Conservation (phyloP, 1,140 invertebrate species). For the Achroia grisella region DNA sequence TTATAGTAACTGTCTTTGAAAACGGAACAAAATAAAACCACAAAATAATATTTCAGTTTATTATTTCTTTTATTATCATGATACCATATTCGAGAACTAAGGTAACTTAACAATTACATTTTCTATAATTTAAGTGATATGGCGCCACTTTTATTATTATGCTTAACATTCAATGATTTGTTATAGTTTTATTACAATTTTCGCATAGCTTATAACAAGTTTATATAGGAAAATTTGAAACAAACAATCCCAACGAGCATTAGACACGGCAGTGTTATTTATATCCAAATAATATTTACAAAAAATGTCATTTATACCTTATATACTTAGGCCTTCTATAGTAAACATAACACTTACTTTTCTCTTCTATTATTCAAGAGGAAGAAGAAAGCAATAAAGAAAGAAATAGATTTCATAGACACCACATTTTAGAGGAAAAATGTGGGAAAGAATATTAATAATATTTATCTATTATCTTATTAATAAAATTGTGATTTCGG, state of each 20-base stretch:
- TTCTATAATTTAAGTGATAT: constrained; percentile 51
- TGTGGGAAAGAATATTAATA: constrained; percentile 11
- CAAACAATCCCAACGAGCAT: constrained; percentile 28
- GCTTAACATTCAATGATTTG: background rate
- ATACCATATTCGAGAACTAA: constrained; percentile 12
- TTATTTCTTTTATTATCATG: constrained; percentile 8
- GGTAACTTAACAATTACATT: constrained; percentile 62
- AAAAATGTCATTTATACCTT: background rate
- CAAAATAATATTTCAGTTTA: background rate
- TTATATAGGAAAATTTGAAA: background rate
- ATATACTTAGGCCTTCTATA: no score
- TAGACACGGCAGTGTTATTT: constrained; percentile 30
- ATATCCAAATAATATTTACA: constrained; percentile 7
- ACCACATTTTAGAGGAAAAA: constrained; percentile 16
- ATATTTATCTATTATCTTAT: constrained; percentile 1
- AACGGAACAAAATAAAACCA: constrained; percentile 4
- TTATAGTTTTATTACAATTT: no score
- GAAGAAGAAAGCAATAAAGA: constrained; percentile 19
- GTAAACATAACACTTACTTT: constrained; percentile 10
- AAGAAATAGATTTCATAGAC: constrained; percentile 7
- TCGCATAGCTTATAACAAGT: no score
- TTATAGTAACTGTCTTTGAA: constrained; percentile 1
- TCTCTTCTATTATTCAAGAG: constrained; percentile 25
- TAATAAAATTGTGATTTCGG: constrained; percentile 7
- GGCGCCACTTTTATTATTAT: constrained; percentile 41